A percentile compares a stretch with the other conserved stretches of the same genome.
Evolutionary conservation across 2,888 invertebrate genomes (phyloP).

Genomic region (Lasioglossum marginatum): DNA sequence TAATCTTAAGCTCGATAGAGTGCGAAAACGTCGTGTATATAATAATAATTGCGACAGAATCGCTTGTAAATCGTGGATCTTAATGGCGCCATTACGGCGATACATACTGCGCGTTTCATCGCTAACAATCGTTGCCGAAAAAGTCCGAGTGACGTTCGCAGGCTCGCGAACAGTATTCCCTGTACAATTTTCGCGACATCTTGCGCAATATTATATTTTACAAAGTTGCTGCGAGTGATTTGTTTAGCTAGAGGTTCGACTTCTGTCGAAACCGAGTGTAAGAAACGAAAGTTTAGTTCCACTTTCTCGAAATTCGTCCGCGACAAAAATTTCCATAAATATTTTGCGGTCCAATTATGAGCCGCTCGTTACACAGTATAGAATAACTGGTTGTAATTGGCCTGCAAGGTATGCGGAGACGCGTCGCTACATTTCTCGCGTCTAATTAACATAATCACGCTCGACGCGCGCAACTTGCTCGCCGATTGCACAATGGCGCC

Average conservation of each 20-base stretch:
- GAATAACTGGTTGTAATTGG: constrained; percentile 36
- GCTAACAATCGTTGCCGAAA: background rate
- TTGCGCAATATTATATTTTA: background rate
- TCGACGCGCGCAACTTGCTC: constrained; percentile 9
- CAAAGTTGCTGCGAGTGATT: background rate
- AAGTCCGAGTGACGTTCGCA: constrained; percentile 1
- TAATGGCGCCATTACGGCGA: constrained; percentile 15
- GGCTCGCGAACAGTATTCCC: background rate
- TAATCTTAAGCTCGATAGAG: constrained; percentile 16
- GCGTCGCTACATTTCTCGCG: constrained; percentile 17
- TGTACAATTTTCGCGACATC: background rate
- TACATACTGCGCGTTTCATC: background rate
- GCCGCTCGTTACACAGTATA: background rate
- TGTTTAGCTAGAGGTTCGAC: too few relatives aligned
- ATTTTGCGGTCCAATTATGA: background rate
- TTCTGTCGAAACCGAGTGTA: background rate
- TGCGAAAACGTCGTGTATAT: background rate
- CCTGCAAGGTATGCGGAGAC: constrained; percentile 8
- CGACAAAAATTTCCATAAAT: background rate
- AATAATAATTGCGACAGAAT: constrained; percentile 13
- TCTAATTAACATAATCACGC: constrained; percentile 52
- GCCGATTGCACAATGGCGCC: constrained; percentile 18
- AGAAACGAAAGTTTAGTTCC: background rate
- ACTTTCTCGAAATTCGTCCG: background rate
- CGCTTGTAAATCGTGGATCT: constrained; percentile 21